Conservation (phyloP, 2,888 invertebrate genomes). For the Mesochorus sp. region DNA sequence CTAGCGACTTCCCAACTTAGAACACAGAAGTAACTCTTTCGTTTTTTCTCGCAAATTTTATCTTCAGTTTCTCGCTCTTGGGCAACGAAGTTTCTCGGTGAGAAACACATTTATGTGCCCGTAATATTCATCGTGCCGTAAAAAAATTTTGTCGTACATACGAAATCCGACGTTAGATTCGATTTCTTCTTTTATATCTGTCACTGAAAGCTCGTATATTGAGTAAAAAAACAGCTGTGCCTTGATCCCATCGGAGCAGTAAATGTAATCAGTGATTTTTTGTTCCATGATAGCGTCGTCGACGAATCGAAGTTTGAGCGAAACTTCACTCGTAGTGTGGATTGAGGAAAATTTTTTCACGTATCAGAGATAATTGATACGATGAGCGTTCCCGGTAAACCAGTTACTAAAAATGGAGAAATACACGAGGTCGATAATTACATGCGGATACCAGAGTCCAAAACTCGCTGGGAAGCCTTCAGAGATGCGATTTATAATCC, state of each 20-base stretch:
- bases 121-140: too few species aligned
- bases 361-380: not conserved
- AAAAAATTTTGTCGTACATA: too few species aligned
- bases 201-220: too few species aligned
- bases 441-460: constrained; percentile 72
- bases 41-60: too few species aligned
- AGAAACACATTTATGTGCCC: too few species aligned
- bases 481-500: constrained; percentile 83
- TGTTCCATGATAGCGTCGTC: too few species aligned
- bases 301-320: not conserved
- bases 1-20: constrained; percentile 45
- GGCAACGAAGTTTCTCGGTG: not conserved
- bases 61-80: not conserved
- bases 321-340: not conserved
- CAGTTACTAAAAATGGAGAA: constrained; percentile 68
- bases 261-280: too few species aligned
- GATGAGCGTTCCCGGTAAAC: constrained; percentile 71
- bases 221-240: too few species aligned
- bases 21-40: not conserved
- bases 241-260: too few species aligned
- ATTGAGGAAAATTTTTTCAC: not conserved
- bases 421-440: constrained; percentile 71
- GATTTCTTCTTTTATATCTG: too few species aligned
- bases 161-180: too few species aligned
- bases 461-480: constrained; percentile 74